These are phyloP conservation scores for Anguilla obscura DNA, from an alignment of 2,797 vertebrate species.

Conservation along the genomic window DNA sequence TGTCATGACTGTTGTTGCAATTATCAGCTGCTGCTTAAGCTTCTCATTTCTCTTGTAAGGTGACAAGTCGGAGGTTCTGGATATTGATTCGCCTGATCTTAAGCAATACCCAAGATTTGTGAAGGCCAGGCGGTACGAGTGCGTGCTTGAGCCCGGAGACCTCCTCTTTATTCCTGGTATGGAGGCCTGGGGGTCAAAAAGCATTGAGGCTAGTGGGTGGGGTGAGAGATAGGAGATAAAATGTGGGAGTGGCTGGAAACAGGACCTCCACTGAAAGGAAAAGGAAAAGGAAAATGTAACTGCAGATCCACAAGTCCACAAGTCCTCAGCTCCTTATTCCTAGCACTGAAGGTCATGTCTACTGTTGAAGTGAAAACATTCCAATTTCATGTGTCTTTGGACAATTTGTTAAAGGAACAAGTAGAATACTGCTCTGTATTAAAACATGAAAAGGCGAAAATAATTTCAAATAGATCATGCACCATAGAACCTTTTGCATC, in stretches of 20 bases:
- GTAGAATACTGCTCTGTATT: too few species aligned
- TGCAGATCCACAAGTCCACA: neutral
- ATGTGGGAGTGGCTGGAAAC: neutral
- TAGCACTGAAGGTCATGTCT: neutral
- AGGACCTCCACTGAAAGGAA: neutral
- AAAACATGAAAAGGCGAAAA: too few species aligned
- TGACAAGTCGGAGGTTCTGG: slow-evolving; percentile 89
- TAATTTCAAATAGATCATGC: neutral
- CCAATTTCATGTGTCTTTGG: neutral
- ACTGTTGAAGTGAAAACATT: neutral
- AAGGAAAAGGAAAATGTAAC: neutral
- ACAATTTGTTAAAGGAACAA: neutral
- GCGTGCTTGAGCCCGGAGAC: slow-evolving; percentile 85
- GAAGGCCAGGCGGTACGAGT: slow-evolving; percentile 83
- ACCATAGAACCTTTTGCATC: neutral
- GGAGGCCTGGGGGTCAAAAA: slow-evolving; percentile 21
- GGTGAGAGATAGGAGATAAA: neutral
- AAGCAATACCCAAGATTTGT: slow-evolving; percentile 85
- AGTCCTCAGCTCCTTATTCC: neutral
- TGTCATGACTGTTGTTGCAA: neutral
- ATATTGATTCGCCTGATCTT: slow-evolving; percentile 85
- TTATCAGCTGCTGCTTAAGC: neutral
- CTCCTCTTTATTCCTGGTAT: slow-evolving; percentile 93
- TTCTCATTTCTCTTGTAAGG: slow-evolving; percentile 64
- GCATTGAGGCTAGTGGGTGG: neutral